Base-by-base conservation (phyloP, 1,140 invertebrate genomes). In the Drosophila sproati region DNA sequence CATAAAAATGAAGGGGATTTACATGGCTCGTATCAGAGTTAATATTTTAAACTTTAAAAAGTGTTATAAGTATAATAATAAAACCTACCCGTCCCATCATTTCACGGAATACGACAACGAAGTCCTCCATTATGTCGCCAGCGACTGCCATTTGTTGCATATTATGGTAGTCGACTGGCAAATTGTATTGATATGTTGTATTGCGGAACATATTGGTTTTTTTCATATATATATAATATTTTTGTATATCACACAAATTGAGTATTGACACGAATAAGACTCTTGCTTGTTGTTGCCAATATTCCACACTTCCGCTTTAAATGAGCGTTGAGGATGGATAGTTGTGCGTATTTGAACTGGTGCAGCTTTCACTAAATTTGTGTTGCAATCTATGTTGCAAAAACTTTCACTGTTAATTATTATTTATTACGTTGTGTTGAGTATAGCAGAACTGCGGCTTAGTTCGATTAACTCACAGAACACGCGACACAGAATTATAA, bases 101-200 rank as follows among this genome's bases (percentile, higher is more conserved):
- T 77, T 94, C 93, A 56, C 93, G 94, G 77, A 94, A 94, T 78
- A 95, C 91, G 80, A 94, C 92, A 66, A 94, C 92, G 89, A 95
- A 94, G 91, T 95, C 94, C 86, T 95, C 94, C 91, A 95, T 93
- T 83, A 95, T 93, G 88, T 95, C 94, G 64, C 94, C 94, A 75
- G 89, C 88, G 56, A 92, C 79, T 73, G 91, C 91, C 91, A 92
- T 92, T 67, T 92, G 91, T 56, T 92, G 91, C 20, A 92, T 80
- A 57, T 92, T 92, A 51, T 90, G 88, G 76, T 91, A 92, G 72
- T 92, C 91, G 45, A 87, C 79, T 67, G 91, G 87, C 72, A 91
- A 68, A 78, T 92, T 92, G 60, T 82, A 91, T 78, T 88, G 74
- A 48, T 90, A 86, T 10, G 73, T 78, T 63, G 75, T 62, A 69